These are phyloP conservation scores for Nerophis ophidion DNA, from an alignment of 2,113 vertebrate species.

Conservation along the genomic window DNA sequence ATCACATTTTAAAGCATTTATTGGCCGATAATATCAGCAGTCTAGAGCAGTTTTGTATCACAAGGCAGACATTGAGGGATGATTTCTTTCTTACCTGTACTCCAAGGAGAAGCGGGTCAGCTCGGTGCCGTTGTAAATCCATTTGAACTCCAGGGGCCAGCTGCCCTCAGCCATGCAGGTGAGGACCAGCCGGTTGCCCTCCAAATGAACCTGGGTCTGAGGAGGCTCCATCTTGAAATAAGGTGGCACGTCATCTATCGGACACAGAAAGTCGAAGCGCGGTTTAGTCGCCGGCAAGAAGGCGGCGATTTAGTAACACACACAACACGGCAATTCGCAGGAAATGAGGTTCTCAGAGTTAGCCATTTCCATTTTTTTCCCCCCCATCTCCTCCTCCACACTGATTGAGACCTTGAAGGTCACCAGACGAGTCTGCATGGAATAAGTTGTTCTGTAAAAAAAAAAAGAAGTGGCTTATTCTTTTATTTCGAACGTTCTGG, in stretches of 20 bases:
- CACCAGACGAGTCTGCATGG: conserved; percentile 49
- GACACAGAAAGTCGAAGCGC: conserved; percentile 4
- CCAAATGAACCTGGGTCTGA: conserved; percentile 90
- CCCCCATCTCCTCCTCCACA: neutral
- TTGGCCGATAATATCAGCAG: too few species aligned
- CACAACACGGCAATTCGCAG: conserved; percentile 39
- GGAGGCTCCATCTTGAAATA: conserved; percentile 98
- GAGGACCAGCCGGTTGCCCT: conserved; percentile 93
- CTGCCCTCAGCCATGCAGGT: conserved; percentile 99
- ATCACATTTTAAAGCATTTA: too few species aligned
- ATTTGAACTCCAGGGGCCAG: conserved; percentile 98
- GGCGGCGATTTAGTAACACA: conserved; percentile 29
- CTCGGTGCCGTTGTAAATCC: conserved; percentile 88
- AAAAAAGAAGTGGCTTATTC: conserved; percentile 39
- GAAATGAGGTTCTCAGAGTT: conserved; percentile 44
- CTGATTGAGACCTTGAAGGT: conserved; percentile 66
- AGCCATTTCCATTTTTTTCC: conserved; percentile 61
- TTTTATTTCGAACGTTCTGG: conserved; percentile 53
- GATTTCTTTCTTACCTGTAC: conserved; percentile 78
- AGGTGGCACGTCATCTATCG: conserved; percentile 86
- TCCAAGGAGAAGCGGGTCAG: conserved; percentile 96
- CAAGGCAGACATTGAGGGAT: neutral
- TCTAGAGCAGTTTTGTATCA: too few species aligned
- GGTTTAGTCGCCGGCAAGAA: conserved; percentile 5
- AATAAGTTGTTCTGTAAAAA: conserved; percentile 41